Base-by-base conservation (phyloP, 2,797 vertebrate species). In the Graptemys geographica region DNA sequence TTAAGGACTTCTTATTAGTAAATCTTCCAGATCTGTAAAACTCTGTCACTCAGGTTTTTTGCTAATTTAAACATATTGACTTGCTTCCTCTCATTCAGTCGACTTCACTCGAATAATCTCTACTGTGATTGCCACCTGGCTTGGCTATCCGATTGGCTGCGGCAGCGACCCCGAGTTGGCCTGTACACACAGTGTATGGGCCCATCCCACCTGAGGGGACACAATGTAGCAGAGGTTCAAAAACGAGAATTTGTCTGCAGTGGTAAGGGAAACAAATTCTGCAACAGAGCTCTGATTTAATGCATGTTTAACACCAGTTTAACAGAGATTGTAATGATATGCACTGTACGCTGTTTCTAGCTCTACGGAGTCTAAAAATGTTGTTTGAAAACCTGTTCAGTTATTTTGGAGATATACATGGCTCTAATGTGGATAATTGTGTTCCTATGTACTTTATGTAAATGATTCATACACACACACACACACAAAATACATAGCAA, bases 61-160 rank as follows among this genome's bases (percentile, higher is more conserved):
- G 6, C 65, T 93, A 6, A 52, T 91, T 88, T 79, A n/a, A 88
- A 94, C 31, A 23, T 55, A 19, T 90, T 69, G 87, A 62, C 3
- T 0, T 87, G 41, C 87, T 83, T 92, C 5, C 41, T 91, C 51
- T 92, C 86, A 0, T 83, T 69, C 90, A 99, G 99, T 96, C 99
- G 99, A 80, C 99, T 99, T 57, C 99, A 99, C 97, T 99, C 99
- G 93, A 99, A 99, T 98, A 99, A 99, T 98, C 98, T 99, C 92
- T 99, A 99, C 84, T 99, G 99, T 83, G 99, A 99, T 91, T 99
- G 99, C 97, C 99, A 99, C 93, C 98, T 99, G 96, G 99, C 99
- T 93, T 99, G 99, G 99, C 98, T 99, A 90, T 99, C 99, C 0
- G 99, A 99, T 97, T 99, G 99, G 99, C 98, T 99, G 96, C 98